Base-by-base conservation (phyloP, 1,140 invertebrate genomes). In the Hestina assimilis region DNA sequence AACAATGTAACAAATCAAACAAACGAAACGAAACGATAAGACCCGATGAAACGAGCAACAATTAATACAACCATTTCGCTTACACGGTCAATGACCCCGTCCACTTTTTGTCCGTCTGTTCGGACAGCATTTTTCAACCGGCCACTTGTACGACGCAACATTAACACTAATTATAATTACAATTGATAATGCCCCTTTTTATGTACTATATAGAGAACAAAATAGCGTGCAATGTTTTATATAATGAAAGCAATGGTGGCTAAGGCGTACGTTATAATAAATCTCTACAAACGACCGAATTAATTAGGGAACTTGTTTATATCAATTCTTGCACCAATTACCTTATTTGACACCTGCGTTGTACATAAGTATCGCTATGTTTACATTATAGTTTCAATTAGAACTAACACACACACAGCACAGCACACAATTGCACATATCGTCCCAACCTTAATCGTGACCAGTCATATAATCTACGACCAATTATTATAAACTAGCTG, bases 21-120 rank as follows among this genome's bases (percentile, higher is more conserved):
- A 7, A 35, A 35, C 33, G 15, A 38, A 38, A 38, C 33, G 15
- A 19, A 38, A 38, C 53, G 43, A 43, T 61, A 56, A 41, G 51
- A 19, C 19, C 19, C 47, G 47, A 61, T 51, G 51, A 42, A 42
- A 52, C 52, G 21, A 41, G 53, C 7, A 19, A 42, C 58, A 65
- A 66, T 65, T 58, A 60, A 57, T 61, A 50, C 52, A 19, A 38
- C 15, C 40, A 20, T 33, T 48, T 48, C 46, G 29, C 48, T 41
- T 42, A 35, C 55, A 28, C 50, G 63, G 63, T 59, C 63, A 38
- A 55, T 62, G 41, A 66, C 59, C 63, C 55, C 43, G 41, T 45
- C 48, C 45, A 56, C 38, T 65, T 66, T 66, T 66, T 64, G 51
- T 66, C 54, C 42, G 51, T 60, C 60, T 63, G 54, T 59, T 24